Percentiles rank a stretch among this genome's conserved stretches.
phyloP scores from a whole-genome alignment of 2,797 vertebrate species.

The Alfaro cultratus region DNA sequence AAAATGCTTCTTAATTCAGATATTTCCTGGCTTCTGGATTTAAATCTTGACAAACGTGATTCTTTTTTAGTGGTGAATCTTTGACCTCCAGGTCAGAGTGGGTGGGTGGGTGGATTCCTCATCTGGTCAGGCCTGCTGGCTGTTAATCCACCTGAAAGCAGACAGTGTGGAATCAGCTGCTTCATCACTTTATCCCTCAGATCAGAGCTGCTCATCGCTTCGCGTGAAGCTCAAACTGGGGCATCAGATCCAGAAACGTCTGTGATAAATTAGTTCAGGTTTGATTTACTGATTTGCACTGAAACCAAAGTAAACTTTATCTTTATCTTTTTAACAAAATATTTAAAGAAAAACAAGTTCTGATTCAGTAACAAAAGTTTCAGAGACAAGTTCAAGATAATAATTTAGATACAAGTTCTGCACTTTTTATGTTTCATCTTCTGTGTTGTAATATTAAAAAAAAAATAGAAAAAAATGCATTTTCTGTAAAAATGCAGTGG shows the following conservation, averaged over 20 bases:
- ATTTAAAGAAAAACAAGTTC: not conserved
- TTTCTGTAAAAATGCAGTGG: too few species aligned
- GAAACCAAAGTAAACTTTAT: not conserved
- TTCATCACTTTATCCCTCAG: slow-evolving; percentile 28
- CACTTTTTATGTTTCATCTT: not conserved
- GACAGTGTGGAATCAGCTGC: slow-evolving; percentile 29
- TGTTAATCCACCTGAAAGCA: slow-evolving; percentile 26
- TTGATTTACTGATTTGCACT: not conserved
- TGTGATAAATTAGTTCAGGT: not conserved
- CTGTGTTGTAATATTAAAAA: not conserved
- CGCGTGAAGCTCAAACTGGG: not conserved
- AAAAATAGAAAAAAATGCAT: too few species aligned
- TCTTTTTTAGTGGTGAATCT: not conserved
- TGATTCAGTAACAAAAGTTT: not conserved
- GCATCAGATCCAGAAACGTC: not conserved
- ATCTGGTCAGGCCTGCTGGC: not conserved
- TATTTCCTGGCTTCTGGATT: not conserved
- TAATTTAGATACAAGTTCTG: not conserved
- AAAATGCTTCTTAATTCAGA: not conserved
- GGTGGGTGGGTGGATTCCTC: not conserved
- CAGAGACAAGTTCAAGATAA: too few species aligned
- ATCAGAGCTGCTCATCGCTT: slow-evolving; percentile 26
- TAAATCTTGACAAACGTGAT: not conserved
- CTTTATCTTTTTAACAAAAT: not conserved
- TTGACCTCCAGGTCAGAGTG: too few species aligned